Evolutionary conservation across 2,888 invertebrate genomes (phyloP), one percentile per base, ranked within the genome.

Genomic region (Acleris literana): DNA sequence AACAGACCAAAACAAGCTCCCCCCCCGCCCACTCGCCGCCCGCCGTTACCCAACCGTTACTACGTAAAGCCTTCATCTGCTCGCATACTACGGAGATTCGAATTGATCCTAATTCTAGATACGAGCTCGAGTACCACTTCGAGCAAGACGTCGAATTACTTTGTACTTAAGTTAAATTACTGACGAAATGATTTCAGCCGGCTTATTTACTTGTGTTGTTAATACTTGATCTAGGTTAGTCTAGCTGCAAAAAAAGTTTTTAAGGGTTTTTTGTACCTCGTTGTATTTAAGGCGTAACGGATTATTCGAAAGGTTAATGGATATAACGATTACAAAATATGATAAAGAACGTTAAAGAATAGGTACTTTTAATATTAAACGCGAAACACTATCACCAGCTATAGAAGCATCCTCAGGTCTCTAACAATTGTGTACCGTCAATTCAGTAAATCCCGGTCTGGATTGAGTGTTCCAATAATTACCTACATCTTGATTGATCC

Each of bases 1-100:
- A 93, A 93, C 90, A 92, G 92, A 92, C 93, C 92, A 92, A 93
- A 92, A 92, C 93, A 91, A 91, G 84, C 83, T 74, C 72, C 75
- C 74, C 70, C 39, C 73, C 72, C 77, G 76, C 77, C 78, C 83
- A 71, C 83, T 74, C 46, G 76, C 74, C 77, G 71, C 77, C 74
- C 72, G 74, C 74, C 78, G 54, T 72, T 74, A 75, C 79, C 81
- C 86, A 81, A 82, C 85, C 87, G 86, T 86, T 83, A 84, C 85
- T 82, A 81, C 83, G 81, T 79, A 76, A 76, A 78, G 76, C 79
- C 78, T 78, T 79, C 78, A 78, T 79, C 78, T 79, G 76, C 73
- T 70, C 64, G 66, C 66, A 68, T 71, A 68, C 77, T 70, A 73
- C 72, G 74, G 74, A 73, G 73, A 75, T 73, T 73, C 76, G 75